Evolutionary conservation across 2,797 vertebrate species (phyloP).

Genomic region (Zonotrichia albicollis): DNA sequence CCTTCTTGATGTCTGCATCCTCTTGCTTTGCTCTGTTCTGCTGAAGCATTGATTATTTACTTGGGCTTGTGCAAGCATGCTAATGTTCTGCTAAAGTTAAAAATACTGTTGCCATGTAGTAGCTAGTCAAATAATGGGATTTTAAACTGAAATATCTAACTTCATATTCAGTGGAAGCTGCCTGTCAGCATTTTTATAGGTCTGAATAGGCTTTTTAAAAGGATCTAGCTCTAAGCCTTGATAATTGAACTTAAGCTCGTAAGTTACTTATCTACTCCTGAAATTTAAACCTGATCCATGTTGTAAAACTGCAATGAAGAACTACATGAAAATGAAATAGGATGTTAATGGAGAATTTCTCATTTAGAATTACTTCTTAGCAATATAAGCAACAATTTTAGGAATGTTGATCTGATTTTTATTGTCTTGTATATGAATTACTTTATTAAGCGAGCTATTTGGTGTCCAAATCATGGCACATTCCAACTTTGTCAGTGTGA

Average conservation of each 20-base stretch:
- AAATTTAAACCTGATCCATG: slow-evolving; percentile 4
- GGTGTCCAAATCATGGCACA: slow-evolving; percentile 27
- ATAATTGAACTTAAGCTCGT: slow-evolving; percentile 45
- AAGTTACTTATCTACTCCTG: slow-evolving; percentile 25
- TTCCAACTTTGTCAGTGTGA: slow-evolving; percentile 60
- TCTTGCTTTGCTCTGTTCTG: background rate
- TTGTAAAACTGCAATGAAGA: background rate
- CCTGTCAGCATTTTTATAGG: slow-evolving; percentile 9
- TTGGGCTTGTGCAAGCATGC: background rate
- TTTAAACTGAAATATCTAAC: background rate
- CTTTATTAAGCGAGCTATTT: slow-evolving; percentile 43
- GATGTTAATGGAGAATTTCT: background rate
- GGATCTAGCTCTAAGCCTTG: slow-evolving; percentile 6
- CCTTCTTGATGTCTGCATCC: background rate
- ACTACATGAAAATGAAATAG: background rate
- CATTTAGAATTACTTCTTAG: background rate
- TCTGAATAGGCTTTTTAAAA: slow-evolving; percentile 23
- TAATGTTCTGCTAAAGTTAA: background rate
- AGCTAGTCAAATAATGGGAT: background rate
- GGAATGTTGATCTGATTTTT: background rate
- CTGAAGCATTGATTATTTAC: background rate
- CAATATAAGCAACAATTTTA: background rate
- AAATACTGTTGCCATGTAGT: background rate
- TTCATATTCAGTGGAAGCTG: slow-evolving; percentile 12
- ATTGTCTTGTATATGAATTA: background rate